phyloP scores from a whole-genome alignment of 1,140 invertebrate genomes.

The Phymastichus coffea region DNA sequence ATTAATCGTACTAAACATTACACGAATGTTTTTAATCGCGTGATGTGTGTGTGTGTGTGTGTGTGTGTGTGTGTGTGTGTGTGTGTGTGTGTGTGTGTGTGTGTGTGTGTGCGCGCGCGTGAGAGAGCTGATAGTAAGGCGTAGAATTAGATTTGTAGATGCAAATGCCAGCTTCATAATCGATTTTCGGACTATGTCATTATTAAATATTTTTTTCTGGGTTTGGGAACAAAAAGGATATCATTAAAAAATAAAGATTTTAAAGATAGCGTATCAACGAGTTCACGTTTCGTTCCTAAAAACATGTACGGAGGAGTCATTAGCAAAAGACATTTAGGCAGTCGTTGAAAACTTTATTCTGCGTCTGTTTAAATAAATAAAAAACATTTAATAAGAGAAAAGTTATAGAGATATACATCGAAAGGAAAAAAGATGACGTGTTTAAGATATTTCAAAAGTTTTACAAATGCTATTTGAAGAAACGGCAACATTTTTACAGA shows the following conservation, averaged over 20 bases:
- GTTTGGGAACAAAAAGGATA: slow-evolving; percentile 19
- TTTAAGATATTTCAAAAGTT: slow-evolving; percentile 14
- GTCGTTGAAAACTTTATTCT: slow-evolving; percentile 1
- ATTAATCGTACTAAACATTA: slow-evolving; percentile 28
- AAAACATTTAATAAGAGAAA: slow-evolving; percentile 4
- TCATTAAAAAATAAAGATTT: slow-evolving; percentile 18
- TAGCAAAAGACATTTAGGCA: slow-evolving; percentile 16
- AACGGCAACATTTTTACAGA: slow-evolving; percentile 10
- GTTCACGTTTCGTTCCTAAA: slow-evolving; percentile 26
- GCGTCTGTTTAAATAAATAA: slow-evolving; percentile 11
- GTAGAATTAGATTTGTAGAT: too few relatives aligned
- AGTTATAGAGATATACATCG: slow-evolving; percentile 16
- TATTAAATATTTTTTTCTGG: too few relatives aligned
- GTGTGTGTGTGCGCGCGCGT: too few relatives aligned
- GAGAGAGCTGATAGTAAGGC: too few relatives aligned
- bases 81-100: too few relatives aligned
- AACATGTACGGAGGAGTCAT: slow-evolving; percentile 3
- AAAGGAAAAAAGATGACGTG: slow-evolving; percentile 11
- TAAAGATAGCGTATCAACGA: slow-evolving; percentile 17
- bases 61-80: too few relatives aligned
- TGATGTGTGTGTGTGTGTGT: slow-evolving; percentile 1
- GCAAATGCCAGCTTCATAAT: too few relatives aligned
- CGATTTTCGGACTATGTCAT: too few relatives aligned
- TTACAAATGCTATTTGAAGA: slow-evolving; percentile 1
- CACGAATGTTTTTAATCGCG: slow-evolving; percentile 24